Percentiles rank a stretch among this genome's conserved stretches.
Conservation (phyloP, 2,113 vertebrate genomes). For the Oreochromis tanganicae region DNA sequence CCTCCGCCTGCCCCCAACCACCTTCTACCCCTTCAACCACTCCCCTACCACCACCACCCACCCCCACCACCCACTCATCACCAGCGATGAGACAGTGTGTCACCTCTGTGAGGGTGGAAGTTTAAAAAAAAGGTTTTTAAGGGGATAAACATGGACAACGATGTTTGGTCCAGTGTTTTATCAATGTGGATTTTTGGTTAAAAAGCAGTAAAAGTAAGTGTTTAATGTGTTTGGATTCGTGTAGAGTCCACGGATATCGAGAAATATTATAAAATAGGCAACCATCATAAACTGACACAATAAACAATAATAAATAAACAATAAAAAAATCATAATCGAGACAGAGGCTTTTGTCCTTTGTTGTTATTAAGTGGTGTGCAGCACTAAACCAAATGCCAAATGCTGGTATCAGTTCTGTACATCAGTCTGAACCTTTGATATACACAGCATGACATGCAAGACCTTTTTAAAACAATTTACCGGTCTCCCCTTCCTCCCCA, state of each 20-base stretch:
- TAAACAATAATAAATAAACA: background rate
- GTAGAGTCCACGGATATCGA: background rate
- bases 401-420: background rate
- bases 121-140: slow-evolving; percentile 3
- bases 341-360: background rate
- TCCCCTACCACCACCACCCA: background rate
- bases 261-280: background rate
- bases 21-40: slow-evolving; percentile 31
- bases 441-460: slow-evolving; percentile 36
- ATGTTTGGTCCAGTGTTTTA: slow-evolving; percentile 24
- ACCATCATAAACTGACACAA: background rate
- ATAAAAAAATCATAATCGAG: background rate
- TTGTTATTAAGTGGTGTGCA: background rate
- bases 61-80: slow-evolving; percentile 36
- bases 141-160: slow-evolving; percentile 49
- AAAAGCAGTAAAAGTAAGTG: background rate
- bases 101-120: slow-evolving; percentile 55
- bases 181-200: background rate
- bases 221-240: background rate
- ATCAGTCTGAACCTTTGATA: slow-evolving; percentile 1
- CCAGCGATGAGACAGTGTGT: slow-evolving; percentile 57
- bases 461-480: slow-evolving; percentile 57
- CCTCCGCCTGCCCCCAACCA: slow-evolving; percentile 46
- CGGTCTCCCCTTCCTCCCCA: background rate
- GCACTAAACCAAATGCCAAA: slow-evolving; percentile 1